Percentiles rank a stretch among this genome's conserved stretches.
phyloP scores from a whole-genome alignment of 2,888 invertebrate genomes.

The Venusia cambrica region DNA sequence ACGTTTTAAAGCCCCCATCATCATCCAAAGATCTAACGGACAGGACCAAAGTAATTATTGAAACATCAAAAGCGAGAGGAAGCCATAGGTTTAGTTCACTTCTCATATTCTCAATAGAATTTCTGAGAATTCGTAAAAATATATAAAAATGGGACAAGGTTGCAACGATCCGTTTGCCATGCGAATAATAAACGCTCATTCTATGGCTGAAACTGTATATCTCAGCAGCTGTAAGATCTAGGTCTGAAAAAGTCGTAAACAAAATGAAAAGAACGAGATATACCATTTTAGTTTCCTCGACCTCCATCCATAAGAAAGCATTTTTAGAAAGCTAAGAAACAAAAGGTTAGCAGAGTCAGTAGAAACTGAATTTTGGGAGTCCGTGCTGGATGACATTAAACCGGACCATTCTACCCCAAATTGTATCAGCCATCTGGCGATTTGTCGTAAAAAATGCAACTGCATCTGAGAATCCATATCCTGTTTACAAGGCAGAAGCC shows the following conservation, averaged over 20 bases:
- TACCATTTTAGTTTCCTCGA: not conserved
- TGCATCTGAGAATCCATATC: conserved; percentile 3
- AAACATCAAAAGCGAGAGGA: conserved; percentile 3
- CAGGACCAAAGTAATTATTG: too few species aligned
- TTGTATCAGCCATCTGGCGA: too few species aligned
- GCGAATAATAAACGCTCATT: conserved; percentile 34
- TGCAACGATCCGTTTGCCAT: conserved; percentile 31
- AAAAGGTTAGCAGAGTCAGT: not conserved
- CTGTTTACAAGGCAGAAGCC: conserved; percentile 2
- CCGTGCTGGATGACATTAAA: too few species aligned
- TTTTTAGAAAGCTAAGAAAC: not conserved
- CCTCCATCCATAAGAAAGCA: conserved; percentile 1
- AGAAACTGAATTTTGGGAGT: too few species aligned
- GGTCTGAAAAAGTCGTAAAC: conserved; percentile 6
- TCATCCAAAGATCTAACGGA: too few species aligned
- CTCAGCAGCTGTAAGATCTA: conserved; percentile 3
- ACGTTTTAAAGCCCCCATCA: too few species aligned
- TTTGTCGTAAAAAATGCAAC: not conserved
- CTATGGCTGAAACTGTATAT: conserved; percentile 26
- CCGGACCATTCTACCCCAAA: too few species aligned
- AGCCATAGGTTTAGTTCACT: conserved; percentile 21
- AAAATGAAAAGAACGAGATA: not conserved
- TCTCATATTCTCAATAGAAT: conserved; percentile 16
- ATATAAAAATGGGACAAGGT: conserved; percentile 42
- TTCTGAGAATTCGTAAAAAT: conserved; percentile 34